These are phyloP conservation scores for Phortica magna DNA, from an alignment of 2,888 invertebrate species.

Conservation along the genomic window DNA sequence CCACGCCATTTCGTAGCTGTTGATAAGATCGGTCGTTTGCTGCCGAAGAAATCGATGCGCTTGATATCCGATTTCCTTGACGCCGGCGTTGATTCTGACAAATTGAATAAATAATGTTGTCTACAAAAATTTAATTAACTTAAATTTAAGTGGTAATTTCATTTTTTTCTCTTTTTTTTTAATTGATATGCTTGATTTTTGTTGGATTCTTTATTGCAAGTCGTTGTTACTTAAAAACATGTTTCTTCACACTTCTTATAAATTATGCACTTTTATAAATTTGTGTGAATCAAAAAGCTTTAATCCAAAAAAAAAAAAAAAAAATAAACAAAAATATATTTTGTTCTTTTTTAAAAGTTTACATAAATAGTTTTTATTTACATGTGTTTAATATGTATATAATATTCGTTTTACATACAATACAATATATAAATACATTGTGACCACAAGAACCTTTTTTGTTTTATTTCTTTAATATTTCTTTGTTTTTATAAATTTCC, in stretches of 20 bases:
- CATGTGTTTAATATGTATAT: slow-evolving; percentile 5
- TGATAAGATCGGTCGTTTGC: slow-evolving; percentile 77
- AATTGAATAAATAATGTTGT: slow-evolving; percentile 22
- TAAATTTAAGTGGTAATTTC: too few relatives aligned
- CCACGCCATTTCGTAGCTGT: slow-evolving; percentile 80
- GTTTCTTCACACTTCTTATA: too few relatives aligned
- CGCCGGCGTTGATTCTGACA: slow-evolving; percentile 82
- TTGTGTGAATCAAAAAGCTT: background rate
- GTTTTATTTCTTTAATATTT: background rate
- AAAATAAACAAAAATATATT: background rate
- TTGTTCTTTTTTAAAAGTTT: slow-evolving; percentile 21
- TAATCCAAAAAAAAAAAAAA: background rate
- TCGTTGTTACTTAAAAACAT: too few relatives aligned
- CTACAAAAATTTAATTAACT: too few relatives aligned
- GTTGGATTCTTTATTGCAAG: too few relatives aligned
- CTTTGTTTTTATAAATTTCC: slow-evolving; percentile 18
- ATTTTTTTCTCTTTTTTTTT: too few relatives aligned
- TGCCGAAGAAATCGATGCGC: slow-evolving; percentile 80
- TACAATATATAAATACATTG: slow-evolving; percentile 23
- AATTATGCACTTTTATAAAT: too few relatives aligned
- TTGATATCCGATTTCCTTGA: slow-evolving; percentile 83
- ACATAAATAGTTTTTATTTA: slow-evolving; percentile 35
- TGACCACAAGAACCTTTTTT: slow-evolving; percentile 33
- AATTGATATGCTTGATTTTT: too few relatives aligned
- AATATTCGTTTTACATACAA: slow-evolving; percentile 11